phyloP scores from a whole-genome alignment of 2,888 invertebrate genomes.

The Clepsis dumicolana region DNA sequence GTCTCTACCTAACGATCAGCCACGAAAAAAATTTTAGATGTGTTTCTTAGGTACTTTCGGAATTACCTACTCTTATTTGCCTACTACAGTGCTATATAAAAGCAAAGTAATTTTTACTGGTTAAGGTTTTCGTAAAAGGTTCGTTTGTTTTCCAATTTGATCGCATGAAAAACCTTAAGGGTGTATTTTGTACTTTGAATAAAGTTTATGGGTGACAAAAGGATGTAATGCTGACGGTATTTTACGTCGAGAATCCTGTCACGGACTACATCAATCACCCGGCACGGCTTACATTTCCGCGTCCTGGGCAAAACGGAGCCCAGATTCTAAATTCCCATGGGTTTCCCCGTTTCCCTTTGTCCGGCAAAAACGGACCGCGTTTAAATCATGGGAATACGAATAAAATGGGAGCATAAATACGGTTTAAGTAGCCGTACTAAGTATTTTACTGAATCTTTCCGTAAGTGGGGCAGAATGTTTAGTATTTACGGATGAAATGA shows the following conservation, averaged over 20 bases:
- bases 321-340: conserved; percentile 30
- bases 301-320: conserved; percentile 30
- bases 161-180: not conserved
- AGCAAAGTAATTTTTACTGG: not conserved
- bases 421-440: conserved; percentile 1
- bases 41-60: no score
- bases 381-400: conserved; percentile 29
- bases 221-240: conserved; percentile 39
- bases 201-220: conserved; percentile 31
- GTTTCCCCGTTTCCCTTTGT: conserved; percentile 27
- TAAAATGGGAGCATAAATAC: conserved; percentile 19
- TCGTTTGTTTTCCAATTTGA: conserved; percentile 3
- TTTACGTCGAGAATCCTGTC: conserved; percentile 38
- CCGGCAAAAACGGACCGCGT: conserved; percentile 22
- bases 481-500: conserved; percentile 1
- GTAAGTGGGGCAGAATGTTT: not conserved
- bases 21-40: no score
- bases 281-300: conserved; percentile 23
- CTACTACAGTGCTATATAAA: no score
- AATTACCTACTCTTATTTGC: no score
- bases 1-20: no score
- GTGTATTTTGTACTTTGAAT: conserved; percentile 15
- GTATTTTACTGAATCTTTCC: not conserved
- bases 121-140: not conserved
- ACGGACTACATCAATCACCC: conserved; percentile 41